These are phyloP conservation scores for Scaptomyza cyrtandrae DNA, from an alignment of 2,888 invertebrate genomes.

Conservation along the genomic window DNA sequence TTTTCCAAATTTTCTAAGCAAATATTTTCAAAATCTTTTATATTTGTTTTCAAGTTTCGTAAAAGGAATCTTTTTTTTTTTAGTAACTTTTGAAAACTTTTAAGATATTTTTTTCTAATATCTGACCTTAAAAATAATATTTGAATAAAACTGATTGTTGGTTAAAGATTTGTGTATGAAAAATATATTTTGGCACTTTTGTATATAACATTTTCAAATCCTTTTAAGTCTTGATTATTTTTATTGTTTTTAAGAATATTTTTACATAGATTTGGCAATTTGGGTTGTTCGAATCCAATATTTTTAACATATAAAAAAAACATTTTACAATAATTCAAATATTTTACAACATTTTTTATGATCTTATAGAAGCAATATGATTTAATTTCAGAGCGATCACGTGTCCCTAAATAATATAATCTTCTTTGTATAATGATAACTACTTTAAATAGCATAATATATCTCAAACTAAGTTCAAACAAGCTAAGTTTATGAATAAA, in stretches of 20 bases:
- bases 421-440: background rate
- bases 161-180: background rate
- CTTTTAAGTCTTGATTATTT: background rate
- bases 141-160: background rate
- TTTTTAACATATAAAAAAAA: no score
- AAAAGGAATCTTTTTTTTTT: background rate
- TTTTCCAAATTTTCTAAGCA: background rate
- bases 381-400: background rate
- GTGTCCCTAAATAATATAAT: no score
- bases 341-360: no score
- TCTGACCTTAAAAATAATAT: background rate
- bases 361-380: background rate
- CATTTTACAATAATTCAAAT: no score
- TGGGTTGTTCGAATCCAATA: no score
- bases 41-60: background rate
- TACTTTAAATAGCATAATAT: background rate
- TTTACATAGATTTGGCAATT: no score
- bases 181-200: slow-evolving; percentile 27
- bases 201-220: background rate
- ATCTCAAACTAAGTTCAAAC: slow-evolving; percentile 4
- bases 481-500: slow-evolving; percentile 28
- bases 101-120: background rate
- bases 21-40: background rate
- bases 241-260: no score
- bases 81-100: no score